Percentiles rank a stretch among this genome's conserved stretches.
These are phyloP conservation scores for Cryptotis parvus DNA, from an alignment of 2,113 vertebrate genomes.

Conservation along the genomic window DNA sequence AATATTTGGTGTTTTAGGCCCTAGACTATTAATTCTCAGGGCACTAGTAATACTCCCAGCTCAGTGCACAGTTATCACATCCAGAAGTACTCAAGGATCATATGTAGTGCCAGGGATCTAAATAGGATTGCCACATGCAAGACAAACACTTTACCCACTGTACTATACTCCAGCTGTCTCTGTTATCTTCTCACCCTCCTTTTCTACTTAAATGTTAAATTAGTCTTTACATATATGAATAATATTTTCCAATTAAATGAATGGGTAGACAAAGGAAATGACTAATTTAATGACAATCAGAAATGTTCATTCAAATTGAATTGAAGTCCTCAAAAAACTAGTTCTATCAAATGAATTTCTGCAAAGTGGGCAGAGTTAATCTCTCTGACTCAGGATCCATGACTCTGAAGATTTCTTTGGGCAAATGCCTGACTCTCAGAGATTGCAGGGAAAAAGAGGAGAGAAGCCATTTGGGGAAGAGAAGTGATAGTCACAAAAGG, in stretches of 20 bases:
- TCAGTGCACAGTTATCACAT: no score
- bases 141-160: no score
- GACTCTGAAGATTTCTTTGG: not conserved
- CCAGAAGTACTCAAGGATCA: no score
- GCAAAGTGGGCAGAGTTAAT: not conserved
- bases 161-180: not conserved
- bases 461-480: not conserved
- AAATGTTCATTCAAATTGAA: not conserved
- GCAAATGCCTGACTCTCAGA: not conserved
- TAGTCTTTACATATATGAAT: not conserved
- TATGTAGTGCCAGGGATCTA: no score
- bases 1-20: no score
- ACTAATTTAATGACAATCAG: not conserved
- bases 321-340: not conserved
- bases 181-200: no score
- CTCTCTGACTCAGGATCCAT: not conserved
- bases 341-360: not conserved
- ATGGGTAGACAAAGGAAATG: not conserved
- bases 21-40: no score
- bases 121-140: no score
- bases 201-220: conserved; percentile 23
- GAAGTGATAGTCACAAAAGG: not conserved
- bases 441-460: not conserved
- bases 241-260: conserved; percentile 15
- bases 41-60: no score